Base-by-base conservation (phyloP, 2,797 vertebrate genomes). In the Gymnoscopelus microlampas region DNA sequence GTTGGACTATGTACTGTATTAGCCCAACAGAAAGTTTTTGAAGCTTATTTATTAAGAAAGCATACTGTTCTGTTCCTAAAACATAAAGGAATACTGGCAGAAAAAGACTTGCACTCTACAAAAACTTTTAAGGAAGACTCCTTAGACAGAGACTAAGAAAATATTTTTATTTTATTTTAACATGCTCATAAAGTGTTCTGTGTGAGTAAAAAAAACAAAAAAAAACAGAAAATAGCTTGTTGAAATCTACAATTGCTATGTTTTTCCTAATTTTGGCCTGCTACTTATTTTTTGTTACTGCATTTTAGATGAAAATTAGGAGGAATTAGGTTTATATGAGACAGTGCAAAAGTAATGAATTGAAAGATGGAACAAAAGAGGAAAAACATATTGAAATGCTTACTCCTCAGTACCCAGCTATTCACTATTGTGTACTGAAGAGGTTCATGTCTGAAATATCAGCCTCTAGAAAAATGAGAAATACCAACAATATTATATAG, bases 401-500 rank as follows among this genome's bases (percentile, higher is more conserved):
- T 75, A 68, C 78, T 66, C 83, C 88, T 77, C 71, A 81, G 81
- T 74, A 72, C 80, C 82, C 77, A 78, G 84, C 79, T 74, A 85
- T 89, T 90, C 74, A 85, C 81, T 72, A 86, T 92, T 90, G 82
- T 89, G 69, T 8, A 60, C 26, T 87, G 79, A 89, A 87, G 88
- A 88, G 90, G 83, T 88, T 76, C 60, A 65, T 66, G 70, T 80
- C 67, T 79, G 80, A 85, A 71, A 66, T 76, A 77, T 63, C 74
- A 68, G 66, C 64, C 77, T 66, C 73, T 63, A 76, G 59, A 88
- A 82, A 93, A 89, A 92, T 89, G 89, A 86, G 90, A 87, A 89
- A 89, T 81, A 75, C 77, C 83, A 85, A 91, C 90, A 89, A 80
- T 82, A 70, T 56, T 32, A 88, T 91, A 88, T 88, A 78, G 47